Evolutionary conservation across 1,140 invertebrate genomes (phyloP).

Genomic region (Panagrolaimus sp.): DNA sequence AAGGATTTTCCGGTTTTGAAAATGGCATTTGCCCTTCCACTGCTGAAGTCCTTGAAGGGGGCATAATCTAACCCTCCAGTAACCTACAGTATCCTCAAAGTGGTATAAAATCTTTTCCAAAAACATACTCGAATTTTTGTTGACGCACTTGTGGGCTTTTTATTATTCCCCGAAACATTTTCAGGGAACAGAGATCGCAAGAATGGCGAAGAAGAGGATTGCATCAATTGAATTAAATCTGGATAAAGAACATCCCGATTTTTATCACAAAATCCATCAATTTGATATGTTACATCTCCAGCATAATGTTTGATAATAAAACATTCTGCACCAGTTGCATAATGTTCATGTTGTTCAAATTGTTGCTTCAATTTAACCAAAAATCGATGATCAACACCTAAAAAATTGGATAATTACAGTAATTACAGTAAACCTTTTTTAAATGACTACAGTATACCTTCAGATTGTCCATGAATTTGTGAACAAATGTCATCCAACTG

Average conservation of each 20-base stretch:
- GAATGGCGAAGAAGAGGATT: conserved; percentile 66
- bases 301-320: conserved; percentile 73
- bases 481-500: conserved; percentile 74
- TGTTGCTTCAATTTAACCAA: conserved; percentile 66
- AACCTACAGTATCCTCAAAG: too few relatives aligned
- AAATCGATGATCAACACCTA: conserved; percentile 54
- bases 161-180: conserved; percentile 60
- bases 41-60: too few relatives aligned
- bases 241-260: conserved; percentile 72
- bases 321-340: conserved; percentile 65
- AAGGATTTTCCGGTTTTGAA: too few relatives aligned
- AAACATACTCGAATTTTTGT: conserved; percentile 67
- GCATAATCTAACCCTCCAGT: too few relatives aligned
- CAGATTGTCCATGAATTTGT: conserved; percentile 68
- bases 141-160: conserved; percentile 70
- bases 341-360: conserved; percentile 67
- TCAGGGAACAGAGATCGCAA: conserved; percentile 68
- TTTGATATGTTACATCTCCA: conserved; percentile 69
- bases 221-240: conserved; percentile 72
- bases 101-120: too few relatives aligned
- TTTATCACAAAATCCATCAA: conserved; percentile 72
- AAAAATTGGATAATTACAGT: too few relatives aligned
- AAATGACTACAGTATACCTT: neutral
- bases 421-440: too few relatives aligned
- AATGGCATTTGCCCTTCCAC: too few relatives aligned